Base-by-base conservation (phyloP, 23 tunicate species). In the Diplosoma virens region DNA sequence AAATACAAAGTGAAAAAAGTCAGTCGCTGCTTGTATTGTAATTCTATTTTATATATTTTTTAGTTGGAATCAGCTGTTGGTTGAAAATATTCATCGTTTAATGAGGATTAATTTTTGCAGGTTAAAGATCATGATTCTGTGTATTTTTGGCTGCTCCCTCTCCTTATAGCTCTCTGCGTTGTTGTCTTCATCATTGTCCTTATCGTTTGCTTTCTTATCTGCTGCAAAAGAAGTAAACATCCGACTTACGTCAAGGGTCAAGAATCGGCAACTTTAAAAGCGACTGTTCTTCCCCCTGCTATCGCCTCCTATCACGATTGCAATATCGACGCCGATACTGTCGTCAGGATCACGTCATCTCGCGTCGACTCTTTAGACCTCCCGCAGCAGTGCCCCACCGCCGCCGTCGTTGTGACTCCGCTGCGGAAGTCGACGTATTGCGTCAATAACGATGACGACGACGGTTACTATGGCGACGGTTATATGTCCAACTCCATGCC, bases 401-500 rank as follows among this genome's bases (percentile, higher is more conserved):
- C 81, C 24, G 23, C 71, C 23, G 87, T 82, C 20, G 75, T 75
- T 36, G 87, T 82, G 3, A 82, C 87, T 29, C 87, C 87, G 0
- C 59, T 82, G 25, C 56, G 66, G 2, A 61, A 64, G 2, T 23
- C 37, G 7, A 18, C 22, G 32, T 33, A 25, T n/a, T 3, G 4
- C 7, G 27, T 3, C 3, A 56, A 69, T 37, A 77, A 68, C 17
- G 68, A 55, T 3, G 17, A 30, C 60, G 79, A 59, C 41, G 71
- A 33, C 14, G 73, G 34, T 37, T 71, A 37, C 17, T 71, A 25
- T 71, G 79, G 55, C 28, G 86, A 72, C 34, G 86, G 50, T 9
- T 37, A 59, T 25, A 34, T 73, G n/a, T 82, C 87, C 3, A 82
- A 73, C 66, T 82, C 87, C 3, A 63, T 82, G 50, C 87, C 87